Base-by-base conservation (phyloP, 1,140 invertebrate species). In the Paramacrobiotus metropolitanus region DNA sequence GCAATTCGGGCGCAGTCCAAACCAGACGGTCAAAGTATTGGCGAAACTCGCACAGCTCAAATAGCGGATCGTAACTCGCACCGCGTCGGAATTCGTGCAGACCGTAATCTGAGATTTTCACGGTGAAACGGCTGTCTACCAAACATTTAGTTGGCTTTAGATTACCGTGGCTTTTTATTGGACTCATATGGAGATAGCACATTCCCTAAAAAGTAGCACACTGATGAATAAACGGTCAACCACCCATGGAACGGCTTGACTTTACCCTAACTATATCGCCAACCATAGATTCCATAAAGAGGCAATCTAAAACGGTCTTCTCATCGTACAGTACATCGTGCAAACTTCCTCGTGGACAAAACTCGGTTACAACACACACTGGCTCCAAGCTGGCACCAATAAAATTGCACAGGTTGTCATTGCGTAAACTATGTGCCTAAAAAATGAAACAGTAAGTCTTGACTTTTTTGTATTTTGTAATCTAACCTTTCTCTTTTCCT, bases 281-380 rank as follows among this genome's bases (percentile, higher is more conserved):
- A 69, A 93, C 82, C 72, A 96, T 78, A 60, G 89, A 94, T 64
- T 90, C 84, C 70, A 94, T 85, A 73, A 95, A 95, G 78, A 94
- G 84, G 71, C 83, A 81, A 74, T 96, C 91, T 73, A 95, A 78
- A 71, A 89, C 91, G 69, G 94, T 86, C 77, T 94, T 88, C 75
- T 91, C 86, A 77, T 94, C 93, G 77, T 92, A 87, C 68, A 96
- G 84, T 73, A 94, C 90, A 79, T 94, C 89, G 83, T 88, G 74
- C 70, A 95, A 80, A 77, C 87, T 91, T 73, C 89, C 88, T 79
- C 94, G 91, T 75, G 85, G 83, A 77, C 90, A 94, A 75, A 93
- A 95, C 76, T 95, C 91, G 65, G 86, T 90, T 74, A 91, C 80
- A 72, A 92, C 79, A 65, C 86, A 77, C 68, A 91, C 81, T 65